Evolutionary conservation across 2,888 invertebrate species (phyloP), one percentile per base, ranked within the genome.

Genomic region (Drosophila neonasuta): DNA sequence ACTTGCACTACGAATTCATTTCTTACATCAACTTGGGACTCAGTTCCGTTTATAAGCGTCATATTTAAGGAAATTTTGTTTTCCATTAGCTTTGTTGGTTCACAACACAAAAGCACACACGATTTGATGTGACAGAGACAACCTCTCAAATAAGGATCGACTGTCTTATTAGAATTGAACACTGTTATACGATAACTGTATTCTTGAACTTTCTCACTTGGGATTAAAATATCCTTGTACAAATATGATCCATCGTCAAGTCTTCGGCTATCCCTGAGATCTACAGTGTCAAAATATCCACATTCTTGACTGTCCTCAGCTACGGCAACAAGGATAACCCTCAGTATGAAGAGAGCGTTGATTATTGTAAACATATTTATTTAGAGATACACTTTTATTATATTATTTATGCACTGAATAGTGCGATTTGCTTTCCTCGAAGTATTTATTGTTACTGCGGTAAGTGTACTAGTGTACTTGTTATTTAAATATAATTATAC

Each of bases 41-140:
- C 15, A 4, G 11, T 45, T 0, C 54, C 62, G 3, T 62, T 49
- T 1, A 49, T 44, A 1, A 34, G 3, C 3, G 60, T 73, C 2
- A 70, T 39, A 45, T 45, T 52, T 3, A 63, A 7, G 10, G 17
- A 39, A 0, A 30, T 8, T 20, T 20, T 20, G n/a, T 65, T 41
- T 1, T 7, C 10, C 0, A 24, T 4, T 0, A 13, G 30, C n/a
- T 32, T 17, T 1, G 34, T 6, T 13, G 66, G 42, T 20, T 41
- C 29, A 51, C 87, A 88, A 52, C 88, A 88, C n/a, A 87, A 71
- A 3, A 87, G 77, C 1, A 90, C 64, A 51, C 91, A 91, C 0
- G 80, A 57, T 51, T 79, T 87, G 3, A 88, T 15, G 10, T 79
- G 36, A 52, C 88, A 88, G 2, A 83, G 54, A 39, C 88, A 89